phyloP scores from a whole-genome alignment of 2,113 vertebrate genomes.

The Bolborhynchus lineola region DNA sequence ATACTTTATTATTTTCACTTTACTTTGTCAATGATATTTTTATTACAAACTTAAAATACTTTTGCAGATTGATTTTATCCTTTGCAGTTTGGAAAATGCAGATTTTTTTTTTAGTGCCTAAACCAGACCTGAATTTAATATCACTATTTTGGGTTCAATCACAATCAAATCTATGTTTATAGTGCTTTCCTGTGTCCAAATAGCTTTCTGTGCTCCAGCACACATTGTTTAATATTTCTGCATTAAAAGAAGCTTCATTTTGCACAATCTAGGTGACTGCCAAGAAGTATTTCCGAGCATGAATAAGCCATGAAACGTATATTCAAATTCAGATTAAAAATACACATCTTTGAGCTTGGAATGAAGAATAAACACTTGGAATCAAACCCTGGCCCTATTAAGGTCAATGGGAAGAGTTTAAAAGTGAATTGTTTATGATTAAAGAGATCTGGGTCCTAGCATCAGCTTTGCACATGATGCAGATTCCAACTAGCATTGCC shows the following conservation, averaged over 20 bases:
- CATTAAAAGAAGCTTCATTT: constrained; percentile 57
- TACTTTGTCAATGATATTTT: constrained; percentile 55
- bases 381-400: not conserved
- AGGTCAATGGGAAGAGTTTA: constrained; percentile 17
- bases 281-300: constrained; percentile 56
- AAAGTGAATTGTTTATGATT: not conserved
- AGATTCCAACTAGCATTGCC: not conserved
- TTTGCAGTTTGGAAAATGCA: not conserved
- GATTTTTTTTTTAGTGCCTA: not conserved
- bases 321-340: constrained; percentile 63
- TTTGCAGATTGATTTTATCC: constrained; percentile 49
- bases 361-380: constrained; percentile 44
- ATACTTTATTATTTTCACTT: constrained; percentile 55
- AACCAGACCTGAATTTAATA: constrained; percentile 57
- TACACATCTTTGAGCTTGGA: constrained; percentile 21
- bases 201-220: constrained; percentile 55
- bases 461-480: not conserved
- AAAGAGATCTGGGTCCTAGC: not conserved
- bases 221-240: constrained; percentile 65
- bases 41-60: constrained; percentile 54
- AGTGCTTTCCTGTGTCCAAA: constrained; percentile 67
- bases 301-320: constrained; percentile 57
- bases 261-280: constrained; percentile 43
- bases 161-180: constrained; percentile 62
- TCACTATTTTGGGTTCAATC: constrained; percentile 60